Evolutionary conservation across 2,888 invertebrate genomes (phyloP).

Genomic region (Idaea straminata): DNA sequence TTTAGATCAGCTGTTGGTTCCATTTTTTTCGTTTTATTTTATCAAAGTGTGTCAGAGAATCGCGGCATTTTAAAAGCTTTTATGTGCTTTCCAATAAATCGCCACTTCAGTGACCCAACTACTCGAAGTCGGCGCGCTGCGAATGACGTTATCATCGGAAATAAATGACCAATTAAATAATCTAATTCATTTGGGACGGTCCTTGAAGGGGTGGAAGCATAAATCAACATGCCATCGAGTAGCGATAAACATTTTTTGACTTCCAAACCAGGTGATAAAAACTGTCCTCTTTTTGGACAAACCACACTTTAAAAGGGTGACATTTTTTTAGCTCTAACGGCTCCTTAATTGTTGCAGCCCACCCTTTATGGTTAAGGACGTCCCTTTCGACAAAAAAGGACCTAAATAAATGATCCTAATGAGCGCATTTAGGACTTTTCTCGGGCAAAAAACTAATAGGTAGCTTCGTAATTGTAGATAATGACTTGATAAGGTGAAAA

Average conservation of each 20-base stretch:
- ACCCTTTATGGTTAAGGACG: slow-evolving; percentile 65
- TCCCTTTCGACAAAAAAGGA: slow-evolving; percentile 63
- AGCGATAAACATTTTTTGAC: slow-evolving; percentile 79
- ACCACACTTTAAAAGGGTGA: slow-evolving; percentile 67
- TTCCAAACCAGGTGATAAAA: slow-evolving; percentile 78
- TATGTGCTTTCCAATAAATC: slow-evolving; percentile 44
- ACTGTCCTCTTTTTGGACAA: slow-evolving; percentile 69
- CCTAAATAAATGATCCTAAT: slow-evolving; percentile 70
- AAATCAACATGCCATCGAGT: slow-evolving; percentile 76
- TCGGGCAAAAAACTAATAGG: slow-evolving; percentile 56
- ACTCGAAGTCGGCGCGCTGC: slow-evolving; percentile 45
- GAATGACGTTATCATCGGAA: slow-evolving; percentile 66
- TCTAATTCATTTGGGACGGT: slow-evolving; percentile 72
- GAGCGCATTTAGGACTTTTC: slow-evolving; percentile 47
- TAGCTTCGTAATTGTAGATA: slow-evolving; percentile 55
- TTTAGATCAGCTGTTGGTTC: slow-evolving; percentile 68
- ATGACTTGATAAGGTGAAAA: slow-evolving; percentile 62
- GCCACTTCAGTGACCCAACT: slow-evolving; percentile 61
- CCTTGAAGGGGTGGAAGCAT: slow-evolving; percentile 70
- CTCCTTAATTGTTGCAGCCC: slow-evolving; percentile 72
- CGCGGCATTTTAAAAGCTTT: slow-evolving; percentile 33
- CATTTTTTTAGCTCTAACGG: slow-evolving; percentile 73
- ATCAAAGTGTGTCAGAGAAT: slow-evolving; percentile 11
- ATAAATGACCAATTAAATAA: slow-evolving; percentile 79
- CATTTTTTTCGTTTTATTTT: slow-evolving; percentile 43